Conservation (phyloP, 2,888 invertebrate species). For the Alcis repandata region DNA sequence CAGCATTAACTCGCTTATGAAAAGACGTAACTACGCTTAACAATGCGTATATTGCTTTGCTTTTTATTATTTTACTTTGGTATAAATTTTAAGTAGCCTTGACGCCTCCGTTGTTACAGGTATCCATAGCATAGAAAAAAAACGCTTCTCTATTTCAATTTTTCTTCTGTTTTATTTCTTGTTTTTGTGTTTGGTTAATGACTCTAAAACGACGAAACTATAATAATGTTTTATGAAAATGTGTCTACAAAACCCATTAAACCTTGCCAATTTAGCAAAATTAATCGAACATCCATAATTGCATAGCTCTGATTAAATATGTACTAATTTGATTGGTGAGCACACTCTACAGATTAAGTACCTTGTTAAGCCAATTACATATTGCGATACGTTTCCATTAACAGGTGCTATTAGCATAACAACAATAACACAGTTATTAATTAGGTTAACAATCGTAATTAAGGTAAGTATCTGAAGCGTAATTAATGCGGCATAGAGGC, state of each 20-base stretch:
- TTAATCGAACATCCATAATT: neutral
- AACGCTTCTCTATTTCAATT: too few species aligned
- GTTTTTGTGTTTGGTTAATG: too few species aligned
- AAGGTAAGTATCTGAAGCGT: neutral
- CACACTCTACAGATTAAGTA: neutral
- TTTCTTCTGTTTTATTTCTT: too few species aligned
- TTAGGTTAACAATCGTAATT: conserved; percentile 4
- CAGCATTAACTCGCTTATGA: conserved; percentile 12
- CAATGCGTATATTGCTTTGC: conserved; percentile 3
- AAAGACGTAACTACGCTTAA: conserved; percentile 4
- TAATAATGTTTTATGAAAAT: too few species aligned
- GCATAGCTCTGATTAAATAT: neutral
- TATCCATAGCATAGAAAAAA: too few species aligned
- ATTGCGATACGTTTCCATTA: conserved; percentile 1
- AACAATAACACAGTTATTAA: conserved; percentile 5
- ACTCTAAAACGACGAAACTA: too few species aligned
- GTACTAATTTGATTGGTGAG: neutral
- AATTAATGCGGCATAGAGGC: neutral
- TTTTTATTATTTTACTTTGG: too few species aligned
- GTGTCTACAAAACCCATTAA: too few species aligned
- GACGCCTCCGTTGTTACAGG: too few species aligned
- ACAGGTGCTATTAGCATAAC: conserved; percentile 6
- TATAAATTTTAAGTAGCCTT: too few species aligned
- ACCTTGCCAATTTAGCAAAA: too few species aligned
- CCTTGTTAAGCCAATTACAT: neutral